phyloP scores from a whole-genome alignment of 2,888 invertebrate species.

The Hirudinaria manillensis region DNA sequence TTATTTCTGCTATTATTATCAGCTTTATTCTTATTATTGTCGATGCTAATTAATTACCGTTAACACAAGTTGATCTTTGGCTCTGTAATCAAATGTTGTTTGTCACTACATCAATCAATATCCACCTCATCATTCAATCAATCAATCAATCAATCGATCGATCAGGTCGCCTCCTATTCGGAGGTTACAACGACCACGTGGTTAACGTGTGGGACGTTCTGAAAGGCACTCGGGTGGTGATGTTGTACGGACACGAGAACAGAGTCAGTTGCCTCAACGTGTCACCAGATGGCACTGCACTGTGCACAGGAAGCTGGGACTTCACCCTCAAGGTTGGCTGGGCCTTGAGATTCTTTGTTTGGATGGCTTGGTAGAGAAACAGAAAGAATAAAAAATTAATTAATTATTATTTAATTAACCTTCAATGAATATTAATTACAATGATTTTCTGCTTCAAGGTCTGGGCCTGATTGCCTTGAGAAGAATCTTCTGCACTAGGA shows the following conservation, averaged over 20 bases:
- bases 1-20: background rate
- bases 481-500: no score
- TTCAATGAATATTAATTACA: no score
- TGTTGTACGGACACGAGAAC: constrained; percentile 92
- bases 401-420: no score
- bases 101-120: background rate
- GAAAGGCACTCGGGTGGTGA: constrained; percentile 70
- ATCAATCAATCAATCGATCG: background rate
- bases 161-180: constrained; percentile 84
- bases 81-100: no score
- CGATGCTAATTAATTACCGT: no score
- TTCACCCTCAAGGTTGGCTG: constrained; percentile 70
- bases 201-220: constrained; percentile 97
- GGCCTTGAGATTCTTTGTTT: no score
- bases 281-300: constrained; percentile 92
- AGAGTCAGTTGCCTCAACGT: constrained; percentile 73
- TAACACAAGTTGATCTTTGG: no score
- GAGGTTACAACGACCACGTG: constrained; percentile 97
- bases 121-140: background rate
- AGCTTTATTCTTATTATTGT: background rate
- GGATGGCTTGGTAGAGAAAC: no score
- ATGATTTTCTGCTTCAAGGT: no score
- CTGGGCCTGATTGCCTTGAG: no score
- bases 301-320: constrained; percentile 96
- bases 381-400: no score